Evolutionary conservation across 2,888 invertebrate species (phyloP).

Genomic region (Cylindroiulus punctatus): DNA sequence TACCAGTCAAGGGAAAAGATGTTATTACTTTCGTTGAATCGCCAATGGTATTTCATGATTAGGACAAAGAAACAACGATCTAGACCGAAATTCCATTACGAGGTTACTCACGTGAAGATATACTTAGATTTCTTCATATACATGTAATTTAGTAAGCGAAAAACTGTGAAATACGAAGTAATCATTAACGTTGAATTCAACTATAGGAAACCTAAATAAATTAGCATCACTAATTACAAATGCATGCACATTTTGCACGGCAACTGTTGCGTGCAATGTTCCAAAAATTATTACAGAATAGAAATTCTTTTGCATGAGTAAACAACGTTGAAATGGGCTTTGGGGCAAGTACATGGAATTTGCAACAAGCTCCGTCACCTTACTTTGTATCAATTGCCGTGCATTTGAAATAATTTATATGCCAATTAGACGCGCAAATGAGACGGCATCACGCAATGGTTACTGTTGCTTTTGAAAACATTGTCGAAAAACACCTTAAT

Average conservation of each 20-base stretch:
- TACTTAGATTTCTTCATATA: too few relatives aligned
- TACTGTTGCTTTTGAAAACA: background rate
- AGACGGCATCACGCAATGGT: background rate
- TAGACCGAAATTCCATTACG: too few relatives aligned
- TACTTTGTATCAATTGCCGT: background rate
- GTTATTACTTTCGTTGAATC: too few relatives aligned
- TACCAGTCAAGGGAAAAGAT: too few relatives aligned
- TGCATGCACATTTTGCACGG: background rate
- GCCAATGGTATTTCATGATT: too few relatives aligned
- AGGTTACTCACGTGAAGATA: too few relatives aligned
- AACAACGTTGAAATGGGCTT: background rate
- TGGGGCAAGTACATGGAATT: background rate
- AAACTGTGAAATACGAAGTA: background rate
- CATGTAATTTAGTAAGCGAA: too few relatives aligned
- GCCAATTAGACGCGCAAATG: background rate
- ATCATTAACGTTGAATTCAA: background rate
- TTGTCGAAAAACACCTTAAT: background rate
- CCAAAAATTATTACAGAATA: background rate
- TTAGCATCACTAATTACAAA: background rate
- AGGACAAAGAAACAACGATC: too few relatives aligned
- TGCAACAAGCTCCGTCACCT: background rate
- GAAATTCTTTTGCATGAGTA: background rate
- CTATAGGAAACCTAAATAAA: background rate
- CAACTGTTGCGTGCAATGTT: background rate
- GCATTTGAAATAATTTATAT: background rate